Conservation (phyloP, 2,888 invertebrate genomes). For the Drosophila peninsularis region DNA sequence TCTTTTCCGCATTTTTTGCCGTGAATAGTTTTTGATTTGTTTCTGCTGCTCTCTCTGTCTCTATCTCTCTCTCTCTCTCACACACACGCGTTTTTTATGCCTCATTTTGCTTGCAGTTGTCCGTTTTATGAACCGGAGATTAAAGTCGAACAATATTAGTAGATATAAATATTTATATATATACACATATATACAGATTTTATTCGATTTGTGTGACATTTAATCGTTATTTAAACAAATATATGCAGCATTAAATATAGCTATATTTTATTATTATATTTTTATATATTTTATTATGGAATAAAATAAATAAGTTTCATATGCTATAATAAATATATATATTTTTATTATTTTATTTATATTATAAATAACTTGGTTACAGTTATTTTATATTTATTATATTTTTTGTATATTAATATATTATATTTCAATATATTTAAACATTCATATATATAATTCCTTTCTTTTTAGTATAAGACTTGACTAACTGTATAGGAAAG, state of each 20-base stretch:
- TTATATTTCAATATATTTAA: not conserved
- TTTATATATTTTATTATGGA: no score
- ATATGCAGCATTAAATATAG: not conserved
- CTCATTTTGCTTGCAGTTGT: constrained; percentile 12
- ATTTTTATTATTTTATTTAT: not conserved
- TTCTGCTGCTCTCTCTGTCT: not conserved
- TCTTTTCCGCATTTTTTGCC: constrained; percentile 10
- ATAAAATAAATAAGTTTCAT: not conserved
- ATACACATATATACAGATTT: no score
- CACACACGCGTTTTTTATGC: not conserved
- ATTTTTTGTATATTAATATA: not conserved
- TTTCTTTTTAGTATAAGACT: not conserved
- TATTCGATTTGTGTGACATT: no score
- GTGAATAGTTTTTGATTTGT: constrained; percentile 14
- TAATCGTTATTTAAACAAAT: not conserved
- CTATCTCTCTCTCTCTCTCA: not conserved
- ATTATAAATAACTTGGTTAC: no score
- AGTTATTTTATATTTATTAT: not conserved
- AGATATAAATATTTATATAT: not conserved
- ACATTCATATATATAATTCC: not conserved
- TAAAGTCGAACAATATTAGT: not conserved
- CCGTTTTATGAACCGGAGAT: constrained; percentile 29
- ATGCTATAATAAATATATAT: not conserved
- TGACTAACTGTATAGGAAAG: not conserved
- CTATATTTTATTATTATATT: no score